Conservation (phyloP, 2,797 vertebrate species). For the Platyrinchus mystaceus region DNA sequence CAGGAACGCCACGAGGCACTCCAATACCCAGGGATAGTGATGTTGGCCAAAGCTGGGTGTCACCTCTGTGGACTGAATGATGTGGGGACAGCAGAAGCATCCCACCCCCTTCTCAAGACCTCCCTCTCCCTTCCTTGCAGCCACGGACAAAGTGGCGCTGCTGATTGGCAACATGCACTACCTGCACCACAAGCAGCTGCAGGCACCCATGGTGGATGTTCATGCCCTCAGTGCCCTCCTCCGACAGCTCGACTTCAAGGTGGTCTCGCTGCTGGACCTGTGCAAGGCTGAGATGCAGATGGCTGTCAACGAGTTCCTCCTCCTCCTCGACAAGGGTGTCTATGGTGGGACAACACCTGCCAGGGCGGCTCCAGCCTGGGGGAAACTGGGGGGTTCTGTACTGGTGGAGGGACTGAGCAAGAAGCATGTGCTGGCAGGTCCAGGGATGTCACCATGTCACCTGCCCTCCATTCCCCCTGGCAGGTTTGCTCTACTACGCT, state of each 20-base stretch:
- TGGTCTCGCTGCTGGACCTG: slow-evolving; percentile 87
- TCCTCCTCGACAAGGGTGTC: slow-evolving; percentile 86
- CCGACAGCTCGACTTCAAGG: slow-evolving; percentile 87
- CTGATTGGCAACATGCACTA: slow-evolving; percentile 91
- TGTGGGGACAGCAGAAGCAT: not conserved
- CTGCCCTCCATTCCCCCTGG: not conserved
- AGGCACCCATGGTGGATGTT: slow-evolving; percentile 84
- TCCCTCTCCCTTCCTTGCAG: slow-evolving; percentile 41
- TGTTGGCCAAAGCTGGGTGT: not conserved
- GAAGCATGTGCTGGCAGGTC: not conserved
- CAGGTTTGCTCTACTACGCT: slow-evolving; percentile 89
- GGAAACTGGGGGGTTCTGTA: not conserved
- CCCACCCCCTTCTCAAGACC: fast-evolving
- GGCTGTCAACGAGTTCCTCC: slow-evolving; percentile 84
- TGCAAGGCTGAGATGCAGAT: slow-evolving; percentile 87
- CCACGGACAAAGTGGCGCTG: slow-evolving; percentile 90
- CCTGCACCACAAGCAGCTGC: slow-evolving; percentile 78
- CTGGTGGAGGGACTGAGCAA: not conserved
- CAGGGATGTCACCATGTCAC: not conserved
- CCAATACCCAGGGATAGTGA: not conserved
- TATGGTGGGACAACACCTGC: slow-evolving; percentile 70
- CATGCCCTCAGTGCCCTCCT: slow-evolving; percentile 82
- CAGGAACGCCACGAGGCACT: not conserved
- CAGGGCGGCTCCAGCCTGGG: not conserved
- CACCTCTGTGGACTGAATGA: not conserved